phyloP scores from a whole-genome alignment of 2,797 vertebrate species.

The Pseudochirops corinnae region DNA sequence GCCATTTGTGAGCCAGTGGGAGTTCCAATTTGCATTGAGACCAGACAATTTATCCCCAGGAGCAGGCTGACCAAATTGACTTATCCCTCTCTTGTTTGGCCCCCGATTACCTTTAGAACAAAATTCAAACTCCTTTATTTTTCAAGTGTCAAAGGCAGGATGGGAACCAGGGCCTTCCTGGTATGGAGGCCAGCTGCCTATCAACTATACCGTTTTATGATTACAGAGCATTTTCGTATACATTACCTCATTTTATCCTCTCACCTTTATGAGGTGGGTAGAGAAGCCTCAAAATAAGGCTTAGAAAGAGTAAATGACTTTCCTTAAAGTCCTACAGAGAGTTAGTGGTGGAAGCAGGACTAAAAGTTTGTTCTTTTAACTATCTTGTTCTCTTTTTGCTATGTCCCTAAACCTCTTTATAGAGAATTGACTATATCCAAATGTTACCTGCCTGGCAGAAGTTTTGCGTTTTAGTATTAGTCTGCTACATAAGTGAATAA shows the following conservation, averaged over 20 bases:
- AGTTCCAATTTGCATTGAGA: not conserved
- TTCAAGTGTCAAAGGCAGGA: not conserved
- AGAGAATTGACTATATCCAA: not conserved
- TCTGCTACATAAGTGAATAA: conserved; percentile 17
- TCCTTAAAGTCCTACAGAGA: not conserved
- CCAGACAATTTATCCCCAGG: not conserved
- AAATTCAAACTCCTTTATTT: not conserved
- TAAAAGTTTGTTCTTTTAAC: not conserved
- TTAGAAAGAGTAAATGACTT: not conserved
- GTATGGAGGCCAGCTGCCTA: not conserved
- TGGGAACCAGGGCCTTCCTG: not conserved
- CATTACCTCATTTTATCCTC: not conserved
- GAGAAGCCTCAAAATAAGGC: not conserved
- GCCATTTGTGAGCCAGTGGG: not conserved
- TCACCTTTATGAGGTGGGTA: not conserved
- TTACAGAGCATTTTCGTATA: not conserved
- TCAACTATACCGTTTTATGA: not conserved
- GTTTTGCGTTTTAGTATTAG: conserved; percentile 14
- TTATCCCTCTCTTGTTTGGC: not conserved
- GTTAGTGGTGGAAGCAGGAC: not conserved
- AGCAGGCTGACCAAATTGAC: not conserved
- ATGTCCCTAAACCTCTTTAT: not conserved
- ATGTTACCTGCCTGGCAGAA: not conserved
- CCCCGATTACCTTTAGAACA: not conserved
- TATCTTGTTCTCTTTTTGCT: not conserved